These are phyloP conservation scores for Oxygymnocypris stewartii DNA, from an alignment of 2,113 vertebrate genomes.

Conservation along the genomic window DNA sequence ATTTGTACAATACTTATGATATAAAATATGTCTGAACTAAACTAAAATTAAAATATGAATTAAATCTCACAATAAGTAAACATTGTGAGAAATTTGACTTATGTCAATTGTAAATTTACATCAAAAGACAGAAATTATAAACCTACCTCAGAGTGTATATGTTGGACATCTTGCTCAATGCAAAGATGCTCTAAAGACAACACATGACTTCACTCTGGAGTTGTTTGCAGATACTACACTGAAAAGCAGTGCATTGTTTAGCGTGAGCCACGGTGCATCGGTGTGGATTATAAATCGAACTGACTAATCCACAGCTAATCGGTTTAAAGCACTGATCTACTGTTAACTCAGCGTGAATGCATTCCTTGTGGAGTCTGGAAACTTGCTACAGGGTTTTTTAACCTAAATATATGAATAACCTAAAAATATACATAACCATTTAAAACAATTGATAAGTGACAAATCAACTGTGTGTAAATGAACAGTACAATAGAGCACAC, in stretches of 20 bases:
- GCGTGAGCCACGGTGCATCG: conserved; percentile 19
- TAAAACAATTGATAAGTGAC: not conserved
- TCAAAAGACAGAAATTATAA: not conserved
- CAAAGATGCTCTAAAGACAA: not conserved
- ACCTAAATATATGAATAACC: not conserved
- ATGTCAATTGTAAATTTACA: not conserved
- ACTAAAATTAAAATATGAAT: not conserved
- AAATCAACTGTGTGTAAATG: not conserved
- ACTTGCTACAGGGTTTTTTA: not conserved
- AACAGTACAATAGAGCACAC: not conserved
- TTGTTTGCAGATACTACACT: not conserved
- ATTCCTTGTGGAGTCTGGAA: conserved; percentile 32
- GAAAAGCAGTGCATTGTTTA: conserved; percentile 19
- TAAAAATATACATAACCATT: not conserved
- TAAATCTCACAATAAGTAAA: not conserved
- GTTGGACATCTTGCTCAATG: conserved; percentile 52
- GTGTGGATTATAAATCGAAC: conserved; percentile 42
- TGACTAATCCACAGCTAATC: conserved; percentile 53
- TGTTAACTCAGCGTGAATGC: conserved; percentile 38
- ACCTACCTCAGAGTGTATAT: conserved; percentile 57
- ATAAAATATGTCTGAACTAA: not conserved
- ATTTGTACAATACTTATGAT: not conserved
- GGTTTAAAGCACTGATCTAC: conserved; percentile 29
- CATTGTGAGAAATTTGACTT: not conserved
- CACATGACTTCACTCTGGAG: conserved; percentile 37